A percentile compares a stretch with the other conserved stretches of the same genome.
Evolutionary conservation across 1,140 invertebrate genomes (phyloP).

Genomic region (Drosophila sucinea): DNA sequence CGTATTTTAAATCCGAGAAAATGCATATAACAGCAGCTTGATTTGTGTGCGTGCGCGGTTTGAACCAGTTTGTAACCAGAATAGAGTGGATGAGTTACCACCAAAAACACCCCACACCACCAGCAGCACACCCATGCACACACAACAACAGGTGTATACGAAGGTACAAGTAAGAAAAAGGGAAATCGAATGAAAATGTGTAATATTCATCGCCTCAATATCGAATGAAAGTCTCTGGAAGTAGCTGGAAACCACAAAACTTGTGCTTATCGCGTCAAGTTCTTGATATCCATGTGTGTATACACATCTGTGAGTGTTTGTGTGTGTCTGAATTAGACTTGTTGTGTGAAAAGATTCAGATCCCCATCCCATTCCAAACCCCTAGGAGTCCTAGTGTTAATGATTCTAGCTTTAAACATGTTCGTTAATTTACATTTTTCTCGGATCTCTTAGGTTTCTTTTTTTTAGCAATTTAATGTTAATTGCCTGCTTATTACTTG

Average conservation of each 20-base stretch:
- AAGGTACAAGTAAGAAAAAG: neutral
- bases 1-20: conserved; percentile 44
- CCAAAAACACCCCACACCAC: neutral
- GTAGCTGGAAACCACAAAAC: neutral
- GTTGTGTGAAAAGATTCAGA: conserved; percentile 21
- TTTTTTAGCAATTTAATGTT: conserved; percentile 52
- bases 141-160: neutral
- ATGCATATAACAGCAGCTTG: conserved; percentile 60
- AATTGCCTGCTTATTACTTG: conserved; percentile 54
- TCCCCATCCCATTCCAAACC: neutral
- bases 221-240: conserved; percentile 1
- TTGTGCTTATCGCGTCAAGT: neutral
- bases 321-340: conserved; percentile 21
- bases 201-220: neutral
- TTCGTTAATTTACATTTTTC: conserved; percentile 20
- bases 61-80: conserved; percentile 60
- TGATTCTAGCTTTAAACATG: conserved; percentile 34
- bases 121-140: neutral
- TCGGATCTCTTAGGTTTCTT: neutral
- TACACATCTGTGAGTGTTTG: neutral
- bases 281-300: neutral
- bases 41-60: conserved; percentile 44
- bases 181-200: neutral
- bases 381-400: conserved; percentile 26
- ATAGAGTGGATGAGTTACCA: conserved; percentile 12